Evolutionary conservation across 2,113 vertebrate species (phyloP).

Genomic region (Mus spicilegus): DNA sequence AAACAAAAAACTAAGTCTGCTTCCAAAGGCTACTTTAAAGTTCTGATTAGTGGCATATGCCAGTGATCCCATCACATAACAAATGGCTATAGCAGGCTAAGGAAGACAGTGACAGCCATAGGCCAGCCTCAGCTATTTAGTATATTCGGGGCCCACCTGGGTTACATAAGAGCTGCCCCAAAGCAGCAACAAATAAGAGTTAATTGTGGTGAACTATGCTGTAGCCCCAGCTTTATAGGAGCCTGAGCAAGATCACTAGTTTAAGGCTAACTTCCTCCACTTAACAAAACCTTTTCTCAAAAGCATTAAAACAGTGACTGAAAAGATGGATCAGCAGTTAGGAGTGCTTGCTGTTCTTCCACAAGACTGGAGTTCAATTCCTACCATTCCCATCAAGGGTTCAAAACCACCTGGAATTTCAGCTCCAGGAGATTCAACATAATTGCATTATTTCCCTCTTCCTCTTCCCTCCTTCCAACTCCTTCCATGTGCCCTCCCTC

Average conservation of each 20-base stretch:
- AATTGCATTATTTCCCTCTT: neutral
- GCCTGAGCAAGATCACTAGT: neutral
- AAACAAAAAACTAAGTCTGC: neutral
- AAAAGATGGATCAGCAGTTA: neutral
- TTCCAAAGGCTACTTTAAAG: neutral
- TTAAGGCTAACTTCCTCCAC: neutral
- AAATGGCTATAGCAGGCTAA: neutral
- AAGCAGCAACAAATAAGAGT: neutral
- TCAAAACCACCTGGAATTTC: too few species aligned
- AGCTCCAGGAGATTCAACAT: too few species aligned
- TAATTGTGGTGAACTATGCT: neutral
- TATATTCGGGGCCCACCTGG: neutral
- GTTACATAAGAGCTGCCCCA: neutral
- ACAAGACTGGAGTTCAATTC: neutral
- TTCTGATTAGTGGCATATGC: too few species aligned
- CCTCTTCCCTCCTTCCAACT: neutral
- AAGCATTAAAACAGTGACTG: neutral
- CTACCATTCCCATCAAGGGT: neutral
- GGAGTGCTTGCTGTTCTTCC: neutral
- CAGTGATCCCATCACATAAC: neutral
- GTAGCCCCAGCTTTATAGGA: neutral
- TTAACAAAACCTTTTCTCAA: neutral
- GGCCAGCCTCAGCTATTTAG: neutral
- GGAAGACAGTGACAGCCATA: neutral
- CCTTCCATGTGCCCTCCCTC: neutral